These are phyloP conservation scores for Diadema setosum DNA, from an alignment of 35 echinoderm and acorn worm genomes.

Conservation along the genomic window DNA sequence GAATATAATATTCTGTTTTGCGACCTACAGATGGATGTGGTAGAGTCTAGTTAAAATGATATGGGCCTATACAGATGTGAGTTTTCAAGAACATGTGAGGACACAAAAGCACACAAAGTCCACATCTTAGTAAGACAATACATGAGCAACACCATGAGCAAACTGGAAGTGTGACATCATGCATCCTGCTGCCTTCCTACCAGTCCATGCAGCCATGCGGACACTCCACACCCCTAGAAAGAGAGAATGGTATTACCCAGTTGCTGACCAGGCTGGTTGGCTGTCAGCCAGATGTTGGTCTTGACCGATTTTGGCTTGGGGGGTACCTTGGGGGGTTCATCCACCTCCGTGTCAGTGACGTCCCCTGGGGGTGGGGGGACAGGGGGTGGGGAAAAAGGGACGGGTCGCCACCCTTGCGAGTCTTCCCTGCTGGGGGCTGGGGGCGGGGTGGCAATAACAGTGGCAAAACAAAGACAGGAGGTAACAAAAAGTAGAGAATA, in stretches of 20 bases:
- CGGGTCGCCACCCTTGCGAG: neutral
- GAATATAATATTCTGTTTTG: no score
- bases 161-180: neutral
- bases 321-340: slow-evolving; percentile 21
- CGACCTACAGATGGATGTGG: no score
- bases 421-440: neutral
- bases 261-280: slow-evolving; percentile 26
- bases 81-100: no score
- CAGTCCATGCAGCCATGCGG: neutral
- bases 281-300: slow-evolving; percentile 45
- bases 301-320: slow-evolving; percentile 56
- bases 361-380: slow-evolving; percentile 40
- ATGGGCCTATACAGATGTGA: no score
- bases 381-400: slow-evolving; percentile 47
- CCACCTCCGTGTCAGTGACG: slow-evolving; percentile 22
- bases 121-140: neutral
- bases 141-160: neutral
- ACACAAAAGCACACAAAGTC: no score
- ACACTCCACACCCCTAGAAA: neutral
- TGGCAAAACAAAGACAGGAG: neutral
- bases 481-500: neutral
- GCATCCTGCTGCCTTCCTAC: neutral
- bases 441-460: neutral
- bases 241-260: slow-evolving; percentile 13
- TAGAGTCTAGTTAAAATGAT: no score